These are phyloP conservation scores for Sericinus montela DNA, from an alignment of 2,888 invertebrate species.

Conservation along the genomic window DNA sequence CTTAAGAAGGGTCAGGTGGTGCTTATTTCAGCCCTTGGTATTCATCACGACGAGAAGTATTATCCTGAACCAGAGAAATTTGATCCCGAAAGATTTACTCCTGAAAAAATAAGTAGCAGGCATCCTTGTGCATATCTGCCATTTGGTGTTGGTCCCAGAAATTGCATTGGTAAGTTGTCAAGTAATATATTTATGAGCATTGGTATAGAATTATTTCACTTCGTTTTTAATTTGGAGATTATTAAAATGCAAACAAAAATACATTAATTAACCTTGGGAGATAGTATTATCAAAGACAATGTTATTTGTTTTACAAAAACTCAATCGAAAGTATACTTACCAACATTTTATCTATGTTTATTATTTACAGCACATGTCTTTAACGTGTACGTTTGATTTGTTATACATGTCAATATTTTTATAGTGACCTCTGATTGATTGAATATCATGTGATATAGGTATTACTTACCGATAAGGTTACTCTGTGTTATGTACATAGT, in stretches of 20 bases:
- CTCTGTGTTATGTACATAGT: no score
- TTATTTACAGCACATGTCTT: no score
- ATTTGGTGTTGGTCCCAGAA: conserved; percentile 60
- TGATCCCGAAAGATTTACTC: conserved; percentile 65
- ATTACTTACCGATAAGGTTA: no score
- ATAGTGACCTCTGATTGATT: no score
- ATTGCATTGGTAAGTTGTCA: conserved; percentile 51
- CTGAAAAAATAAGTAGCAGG: conserved; percentile 37
- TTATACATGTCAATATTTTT: no score
- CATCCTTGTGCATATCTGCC: conserved; percentile 53
- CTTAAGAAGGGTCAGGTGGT: conserved; percentile 47
- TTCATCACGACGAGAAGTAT: conserved; percentile 58
- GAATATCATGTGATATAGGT: no score
- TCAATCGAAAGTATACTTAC: conserved; percentile 18
- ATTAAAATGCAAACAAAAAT: background rate
- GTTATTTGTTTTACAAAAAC: conserved; percentile 21
- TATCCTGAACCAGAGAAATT: conserved; percentile 62
- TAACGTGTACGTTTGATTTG: no score
- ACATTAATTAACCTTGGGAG: background rate
- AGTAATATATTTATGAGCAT: no score
- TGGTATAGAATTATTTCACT: background rate
- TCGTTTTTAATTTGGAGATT: background rate
- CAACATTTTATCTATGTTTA: no score
- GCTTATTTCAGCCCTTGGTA: conserved; percentile 43
- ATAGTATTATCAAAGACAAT: background rate